These are phyloP conservation scores for Trichonephila clavata DNA, from an alignment of 1,140 invertebrate species.

Conservation along the genomic window DNA sequence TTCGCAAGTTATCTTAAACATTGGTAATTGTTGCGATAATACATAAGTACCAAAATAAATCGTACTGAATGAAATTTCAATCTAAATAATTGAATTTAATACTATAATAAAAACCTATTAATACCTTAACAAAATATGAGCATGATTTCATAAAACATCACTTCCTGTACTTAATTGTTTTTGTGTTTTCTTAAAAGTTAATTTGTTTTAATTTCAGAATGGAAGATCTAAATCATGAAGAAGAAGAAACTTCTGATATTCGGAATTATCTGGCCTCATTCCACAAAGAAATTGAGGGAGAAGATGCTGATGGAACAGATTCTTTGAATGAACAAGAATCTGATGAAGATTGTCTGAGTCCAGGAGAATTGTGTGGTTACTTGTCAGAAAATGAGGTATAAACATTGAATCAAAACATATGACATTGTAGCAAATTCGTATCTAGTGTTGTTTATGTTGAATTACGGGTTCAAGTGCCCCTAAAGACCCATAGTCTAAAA, in stretches of 20 bases:
- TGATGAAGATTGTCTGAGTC: constrained; percentile 39
- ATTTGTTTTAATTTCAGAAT: constrained; percentile 30
- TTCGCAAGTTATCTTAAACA: no score
- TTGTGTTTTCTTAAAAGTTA: background rate
- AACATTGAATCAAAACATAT: background rate
- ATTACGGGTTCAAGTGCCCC: no score
- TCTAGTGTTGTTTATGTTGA: no score
- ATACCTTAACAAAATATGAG: no score
- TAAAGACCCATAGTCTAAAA: no score
- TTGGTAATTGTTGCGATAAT: no score
- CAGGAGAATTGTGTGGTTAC: constrained; percentile 43
- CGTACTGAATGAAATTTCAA: background rate
- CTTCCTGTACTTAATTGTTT: background rate
- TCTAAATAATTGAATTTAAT: background rate
- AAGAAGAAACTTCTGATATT: constrained; percentile 84
- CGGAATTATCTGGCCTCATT: constrained; percentile 92
- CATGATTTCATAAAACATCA: no score
- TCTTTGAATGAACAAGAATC: constrained; percentile 42
- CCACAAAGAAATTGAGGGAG: constrained; percentile 88
- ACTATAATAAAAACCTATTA: no score
- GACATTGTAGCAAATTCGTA: no score
- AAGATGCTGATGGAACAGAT: constrained; percentile 66
- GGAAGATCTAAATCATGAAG: constrained; percentile 52
- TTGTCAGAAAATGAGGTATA: constrained; percentile 39
- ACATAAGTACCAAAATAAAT: background rate